phyloP scores from a whole-genome alignment of 2,888 invertebrate genomes.

The Blastobasis lacticolella region DNA sequence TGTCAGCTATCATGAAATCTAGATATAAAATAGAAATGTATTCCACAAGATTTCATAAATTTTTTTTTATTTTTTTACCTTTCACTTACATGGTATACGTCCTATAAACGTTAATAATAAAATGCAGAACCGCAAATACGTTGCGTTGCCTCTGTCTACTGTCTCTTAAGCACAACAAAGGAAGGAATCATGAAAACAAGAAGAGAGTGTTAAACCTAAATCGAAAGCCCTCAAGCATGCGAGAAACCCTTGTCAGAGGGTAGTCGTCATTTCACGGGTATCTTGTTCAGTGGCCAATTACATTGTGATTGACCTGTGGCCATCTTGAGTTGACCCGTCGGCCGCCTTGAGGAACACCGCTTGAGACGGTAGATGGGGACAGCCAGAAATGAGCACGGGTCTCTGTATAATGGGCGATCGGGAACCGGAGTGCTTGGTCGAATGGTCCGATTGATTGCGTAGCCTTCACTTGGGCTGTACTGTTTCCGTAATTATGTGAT shows the following conservation, averaged over 20 bases:
- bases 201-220: conserved; percentile 38
- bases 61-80: too few species aligned
- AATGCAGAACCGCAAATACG: too few species aligned
- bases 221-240: conserved; percentile 44
- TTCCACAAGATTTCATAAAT: too few species aligned
- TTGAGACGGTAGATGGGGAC: conserved; percentile 9
- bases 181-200: conserved; percentile 2
- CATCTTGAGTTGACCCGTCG: conserved; percentile 25
- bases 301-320: conserved; percentile 58
- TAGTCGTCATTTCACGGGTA: conserved; percentile 68
- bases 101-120: too few species aligned
- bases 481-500: conserved; percentile 58
- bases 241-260: conserved; percentile 57
- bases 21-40: too few species aligned
- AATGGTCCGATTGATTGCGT: conserved; percentile 59
- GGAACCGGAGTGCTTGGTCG: conserved; percentile 53
- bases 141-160: too few species aligned
- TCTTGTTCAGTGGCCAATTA: conserved; percentile 64
- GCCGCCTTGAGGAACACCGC: conserved; percentile 8
- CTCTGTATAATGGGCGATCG: conserved; percentile 25
- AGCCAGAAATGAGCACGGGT: conserved; percentile 19
- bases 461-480: conserved; percentile 33
- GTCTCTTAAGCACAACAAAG: too few species aligned
- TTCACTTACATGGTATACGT: too few species aligned
- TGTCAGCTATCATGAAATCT: too few species aligned